Conservation (phyloP, 2,113 vertebrate genomes). For the Illadopsis cleaveri region DNA sequence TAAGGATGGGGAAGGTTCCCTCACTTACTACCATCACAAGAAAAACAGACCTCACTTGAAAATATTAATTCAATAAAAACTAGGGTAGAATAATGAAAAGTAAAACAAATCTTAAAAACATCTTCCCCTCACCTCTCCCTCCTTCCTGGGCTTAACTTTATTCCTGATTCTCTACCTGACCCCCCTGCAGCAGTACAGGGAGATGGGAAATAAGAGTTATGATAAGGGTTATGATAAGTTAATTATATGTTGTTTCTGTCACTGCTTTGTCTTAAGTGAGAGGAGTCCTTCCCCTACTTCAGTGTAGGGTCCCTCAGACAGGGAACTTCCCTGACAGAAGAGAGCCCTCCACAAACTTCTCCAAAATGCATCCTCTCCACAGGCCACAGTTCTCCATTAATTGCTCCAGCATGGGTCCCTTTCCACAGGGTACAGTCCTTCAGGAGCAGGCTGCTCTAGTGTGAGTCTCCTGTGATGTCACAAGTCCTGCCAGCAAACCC, state of each 20-base stretch:
- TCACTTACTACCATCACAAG: background rate
- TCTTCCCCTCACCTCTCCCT: background rate
- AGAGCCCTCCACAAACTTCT: background rate
- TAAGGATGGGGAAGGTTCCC: background rate
- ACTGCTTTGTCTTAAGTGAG: background rate
- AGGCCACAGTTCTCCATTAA: background rate
- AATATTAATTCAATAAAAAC: background rate
- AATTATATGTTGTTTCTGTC: background rate
- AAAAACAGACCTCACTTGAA: background rate
- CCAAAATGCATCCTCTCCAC: background rate
- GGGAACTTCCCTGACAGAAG: background rate
- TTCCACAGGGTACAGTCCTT: background rate
- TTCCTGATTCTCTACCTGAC: background rate
- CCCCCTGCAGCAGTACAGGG: no score
- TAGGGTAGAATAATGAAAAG: background rate
- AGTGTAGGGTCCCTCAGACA: background rate
- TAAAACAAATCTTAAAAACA: background rate
- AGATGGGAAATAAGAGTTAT: background rate
- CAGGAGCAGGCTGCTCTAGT: background rate
- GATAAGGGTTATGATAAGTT: no score
- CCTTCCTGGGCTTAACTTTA: background rate
- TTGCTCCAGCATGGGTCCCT: background rate
- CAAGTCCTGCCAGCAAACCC: background rate
- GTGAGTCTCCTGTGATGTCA: background rate
- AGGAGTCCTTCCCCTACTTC: background rate